Base-by-base conservation (phyloP, 2,113 vertebrate species). In the Fulica atra region DNA sequence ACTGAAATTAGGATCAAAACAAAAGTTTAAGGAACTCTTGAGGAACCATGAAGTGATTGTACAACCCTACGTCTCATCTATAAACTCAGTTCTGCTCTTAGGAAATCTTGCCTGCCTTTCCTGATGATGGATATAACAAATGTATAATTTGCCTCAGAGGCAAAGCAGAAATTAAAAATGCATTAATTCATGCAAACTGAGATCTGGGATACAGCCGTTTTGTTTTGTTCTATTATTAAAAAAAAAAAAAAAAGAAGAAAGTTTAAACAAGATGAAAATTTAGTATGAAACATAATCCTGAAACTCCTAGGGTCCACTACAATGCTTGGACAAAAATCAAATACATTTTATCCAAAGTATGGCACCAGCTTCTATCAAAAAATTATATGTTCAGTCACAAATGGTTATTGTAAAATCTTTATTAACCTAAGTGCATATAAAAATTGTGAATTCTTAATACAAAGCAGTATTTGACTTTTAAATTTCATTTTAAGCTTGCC, bases 401-500 rank as follows among this genome's bases (percentile, higher is more conserved):
- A 98, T 96, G 96, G 97, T 98, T 98, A 98, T 96, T 98, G 97
- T 98, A 97, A 98, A 98, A 98, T 98, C 97, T 98, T 98, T 98
- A 98, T 98, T 98, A 98, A 98, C 97, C 97, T 98, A 97, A 98
- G 97, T 98, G 97, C 97, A 97, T 98, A 98, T 97, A 98, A 98
- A 98, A 98, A 98, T 97, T 98, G 97, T 97, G 98, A 98, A 98
- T 98, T 98, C 97, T 97, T 98, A 98, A 98, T 98, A 97, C 97
- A 98, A 98, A 98, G 98, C 97, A 97, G 91, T 98, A 99, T 99
- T 98, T 98, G 98, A 99, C 98, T 99, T 99, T 99, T 98, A 99
- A 99, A 99, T 99, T 98, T 97, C 98, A 99, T 99, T 98, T 98
- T 98, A 97, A 98, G 97, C 97, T 97, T 97, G 98, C 98, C 98